phyloP scores from a whole-genome alignment of 1,140 invertebrate species.

The Bombus terrestris region DNA sequence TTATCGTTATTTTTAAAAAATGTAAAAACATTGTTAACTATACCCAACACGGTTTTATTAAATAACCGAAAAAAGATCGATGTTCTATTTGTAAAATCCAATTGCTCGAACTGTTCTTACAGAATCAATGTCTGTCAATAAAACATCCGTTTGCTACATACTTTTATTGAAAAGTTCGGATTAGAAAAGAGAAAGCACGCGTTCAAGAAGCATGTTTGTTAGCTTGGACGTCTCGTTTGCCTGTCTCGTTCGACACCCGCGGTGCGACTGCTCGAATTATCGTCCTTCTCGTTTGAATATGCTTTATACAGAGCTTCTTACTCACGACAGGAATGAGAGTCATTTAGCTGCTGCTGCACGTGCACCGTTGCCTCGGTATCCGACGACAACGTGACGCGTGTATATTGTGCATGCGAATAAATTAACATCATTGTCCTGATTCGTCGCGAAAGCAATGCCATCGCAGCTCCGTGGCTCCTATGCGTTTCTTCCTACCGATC shows the following conservation, averaged over 20 bases:
- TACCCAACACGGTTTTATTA: too few species aligned
- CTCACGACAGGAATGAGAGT: not conserved
- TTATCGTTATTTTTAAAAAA: too few species aligned
- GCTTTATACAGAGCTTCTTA: conserved; percentile 33
- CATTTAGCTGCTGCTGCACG: conserved; percentile 38
- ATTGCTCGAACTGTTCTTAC: too few species aligned
- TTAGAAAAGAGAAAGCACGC: not conserved
- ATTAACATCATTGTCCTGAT: conserved; percentile 42
- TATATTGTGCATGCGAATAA: conserved; percentile 12
- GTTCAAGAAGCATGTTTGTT: not conserved
- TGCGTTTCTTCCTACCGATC: not conserved
- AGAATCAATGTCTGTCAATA: too few species aligned
- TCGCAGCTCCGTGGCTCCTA: not conserved
- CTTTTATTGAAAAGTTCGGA: not conserved
- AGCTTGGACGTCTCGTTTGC: conserved; percentile 12
- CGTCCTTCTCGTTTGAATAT: conserved; percentile 21
- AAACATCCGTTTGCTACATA: too few species aligned
- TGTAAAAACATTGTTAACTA: too few species aligned
- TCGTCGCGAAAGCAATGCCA: conserved; percentile 27
- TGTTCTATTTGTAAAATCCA: too few species aligned
- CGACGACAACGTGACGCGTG: not conserved
- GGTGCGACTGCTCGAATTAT: conserved; percentile 23
- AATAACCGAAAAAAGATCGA: too few species aligned
- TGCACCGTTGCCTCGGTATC: not conserved
- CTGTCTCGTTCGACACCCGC: conserved; percentile 27